A percentile compares a stretch with the other conserved stretches of the same genome.
Evolutionary conservation across 2,888 invertebrate species (phyloP).

Genomic region (Thereva nobilitata): DNA sequence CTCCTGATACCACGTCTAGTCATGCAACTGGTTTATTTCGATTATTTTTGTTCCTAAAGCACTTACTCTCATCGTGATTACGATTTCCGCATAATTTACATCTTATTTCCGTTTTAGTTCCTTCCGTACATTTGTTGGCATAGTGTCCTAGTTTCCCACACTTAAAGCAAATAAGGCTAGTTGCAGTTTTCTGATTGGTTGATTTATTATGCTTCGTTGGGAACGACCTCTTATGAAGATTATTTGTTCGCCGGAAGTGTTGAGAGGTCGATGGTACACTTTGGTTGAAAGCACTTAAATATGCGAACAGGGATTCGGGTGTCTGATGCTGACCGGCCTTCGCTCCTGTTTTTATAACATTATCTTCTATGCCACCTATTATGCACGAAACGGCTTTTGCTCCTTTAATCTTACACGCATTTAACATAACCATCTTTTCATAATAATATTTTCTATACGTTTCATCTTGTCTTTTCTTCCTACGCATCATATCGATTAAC

Average conservation of each 20-base stretch:
- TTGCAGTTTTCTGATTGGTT: no score
- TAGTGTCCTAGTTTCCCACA: conserved; percentile 14
- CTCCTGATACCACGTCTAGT: conserved; percentile 1
- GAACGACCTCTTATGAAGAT: no score
- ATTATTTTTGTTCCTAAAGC: not conserved
- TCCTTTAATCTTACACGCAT: conserved; percentile 22
- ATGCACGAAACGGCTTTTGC: conserved; percentile 33
- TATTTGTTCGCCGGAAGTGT: no score
- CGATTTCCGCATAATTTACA: not conserved
- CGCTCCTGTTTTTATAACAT: conserved; percentile 25
- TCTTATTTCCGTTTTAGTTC: not conserved
- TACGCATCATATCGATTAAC: not conserved
- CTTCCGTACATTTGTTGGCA: conserved; percentile 4
- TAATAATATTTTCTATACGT: conserved; percentile 7
- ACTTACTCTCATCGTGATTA: not conserved
- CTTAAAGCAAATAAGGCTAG: not conserved
- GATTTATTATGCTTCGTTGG: no score
- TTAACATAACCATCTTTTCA: conserved; percentile 3
- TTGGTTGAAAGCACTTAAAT: conserved; percentile 4
- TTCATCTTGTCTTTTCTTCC: not conserved
- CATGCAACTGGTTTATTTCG: conserved; percentile 5
- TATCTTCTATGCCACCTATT: conserved; percentile 31
- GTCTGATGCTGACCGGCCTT: conserved; percentile 7
- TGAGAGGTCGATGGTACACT: not conserved
- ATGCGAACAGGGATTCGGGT: not conserved